A percentile compares a stretch with the other conserved stretches of the same genome.
Conservation (phyloP, 2,113 vertebrate genomes). For the Genyomyrus donnyi region DNA sequence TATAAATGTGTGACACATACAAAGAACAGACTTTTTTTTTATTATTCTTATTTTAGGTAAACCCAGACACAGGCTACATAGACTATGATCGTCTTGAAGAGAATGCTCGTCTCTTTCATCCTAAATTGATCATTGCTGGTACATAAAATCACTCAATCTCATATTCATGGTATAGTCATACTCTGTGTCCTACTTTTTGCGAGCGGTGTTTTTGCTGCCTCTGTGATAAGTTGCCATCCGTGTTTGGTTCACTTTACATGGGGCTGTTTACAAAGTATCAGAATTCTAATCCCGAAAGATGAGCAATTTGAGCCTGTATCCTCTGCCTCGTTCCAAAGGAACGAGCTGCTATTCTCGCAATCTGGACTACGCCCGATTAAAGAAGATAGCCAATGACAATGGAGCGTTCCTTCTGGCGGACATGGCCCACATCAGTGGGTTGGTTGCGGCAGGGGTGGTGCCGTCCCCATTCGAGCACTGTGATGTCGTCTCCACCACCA, state of each 20-base stretch:
- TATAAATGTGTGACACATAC: background rate
- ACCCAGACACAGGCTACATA: conserved; percentile 82
- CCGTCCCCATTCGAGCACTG: conserved; percentile 86
- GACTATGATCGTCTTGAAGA: conserved; percentile 82
- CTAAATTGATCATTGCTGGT: conserved; percentile 91
- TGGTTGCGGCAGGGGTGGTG: conserved; percentile 80
- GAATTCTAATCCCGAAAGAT: background rate
- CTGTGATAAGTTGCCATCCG: conserved; percentile 66
- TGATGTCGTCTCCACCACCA: conserved; percentile 86
- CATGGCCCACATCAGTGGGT: conserved; percentile 95
- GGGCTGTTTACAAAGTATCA: background rate
- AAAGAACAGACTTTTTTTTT: background rate
- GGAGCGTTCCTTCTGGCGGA: conserved; percentile 81
- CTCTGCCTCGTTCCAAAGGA: conserved; percentile 52
- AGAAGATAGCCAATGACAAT: conserved; percentile 74
- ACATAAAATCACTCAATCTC: background rate
- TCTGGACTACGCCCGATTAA: conserved; percentile 81
- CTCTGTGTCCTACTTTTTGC: conserved; percentile 40
- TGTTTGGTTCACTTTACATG: background rate
- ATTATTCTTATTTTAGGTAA: conserved; percentile 63
- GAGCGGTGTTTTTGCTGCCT: conserved; percentile 77
- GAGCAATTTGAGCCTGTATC: background rate
- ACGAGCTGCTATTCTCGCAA: conserved; percentile 92
- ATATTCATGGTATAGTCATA: background rate
- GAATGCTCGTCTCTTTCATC: conserved; percentile 84